Evolutionary conservation across 1,140 invertebrate genomes (phyloP).

Genomic region (Melipona quadrifasciata): DNA sequence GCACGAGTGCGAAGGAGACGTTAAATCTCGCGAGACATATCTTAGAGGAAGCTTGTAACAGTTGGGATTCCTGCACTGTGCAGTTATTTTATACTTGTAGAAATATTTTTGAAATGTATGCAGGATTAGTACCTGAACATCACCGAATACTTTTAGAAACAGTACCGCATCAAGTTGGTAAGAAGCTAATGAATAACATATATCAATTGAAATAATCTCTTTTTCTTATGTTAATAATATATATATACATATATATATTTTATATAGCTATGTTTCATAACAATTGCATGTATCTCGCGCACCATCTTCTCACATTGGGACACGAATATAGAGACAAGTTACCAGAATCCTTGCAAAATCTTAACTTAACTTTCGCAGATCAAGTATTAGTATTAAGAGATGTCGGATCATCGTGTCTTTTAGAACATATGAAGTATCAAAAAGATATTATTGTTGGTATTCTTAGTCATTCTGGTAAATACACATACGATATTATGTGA

Average conservation of each 20-base stretch:
- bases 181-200: conserved; percentile 65
- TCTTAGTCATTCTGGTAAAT: conserved; percentile 86
- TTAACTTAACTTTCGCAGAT: conserved; percentile 84
- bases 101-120: conserved; percentile 91
- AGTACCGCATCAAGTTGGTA: conserved; percentile 92
- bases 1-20: conserved; percentile 84
- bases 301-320: conserved; percentile 87
- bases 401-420: conserved; percentile 86
- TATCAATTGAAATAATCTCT: background rate
- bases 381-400: conserved; percentile 83
- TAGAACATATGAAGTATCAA: conserved; percentile 88
- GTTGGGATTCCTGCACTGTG: conserved; percentile 83
- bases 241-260: background rate
- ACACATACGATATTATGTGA: background rate
- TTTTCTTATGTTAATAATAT: background rate
- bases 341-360: conserved; percentile 76
- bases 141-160: conserved; percentile 90
- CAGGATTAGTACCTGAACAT: conserved; percentile 88
- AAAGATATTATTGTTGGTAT: conserved; percentile 88
- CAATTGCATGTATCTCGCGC: conserved; percentile 94
- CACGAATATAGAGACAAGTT: conserved; percentile 83
- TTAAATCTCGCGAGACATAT: conserved; percentile 87
- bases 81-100: conserved; percentile 87
- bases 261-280: conserved; percentile 94
- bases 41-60: conserved; percentile 86